Evolutionary conservation across 2,888 invertebrate genomes (phyloP), one percentile per base, ranked within the genome.

Genomic region (Cryptocephalus moraei): DNA sequence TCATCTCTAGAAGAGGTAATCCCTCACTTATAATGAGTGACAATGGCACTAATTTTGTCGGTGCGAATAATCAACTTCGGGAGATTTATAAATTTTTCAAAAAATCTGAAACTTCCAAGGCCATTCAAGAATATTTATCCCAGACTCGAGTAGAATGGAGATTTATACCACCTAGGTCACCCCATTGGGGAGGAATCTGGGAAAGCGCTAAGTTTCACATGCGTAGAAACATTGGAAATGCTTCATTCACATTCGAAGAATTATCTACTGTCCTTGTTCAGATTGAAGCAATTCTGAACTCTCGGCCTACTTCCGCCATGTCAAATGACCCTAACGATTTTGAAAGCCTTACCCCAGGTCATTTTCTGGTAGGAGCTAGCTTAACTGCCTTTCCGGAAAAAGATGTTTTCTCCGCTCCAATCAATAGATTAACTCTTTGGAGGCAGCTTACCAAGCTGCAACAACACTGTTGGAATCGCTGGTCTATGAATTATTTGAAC

Each of bases 251-350:
- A 3, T 45, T 32, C 10, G 45, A 45, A 40, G 40, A 45, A 11
- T 10, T 45, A 8, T 4, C 38, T 6, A 45, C 40, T 8, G 11
- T 40, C 9, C 11, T 40, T 8, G 9, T 11, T 10, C 45, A 45
- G 33, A 45, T 39, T 31, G 45, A 45, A 39, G 40, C 45, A 1
- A 40, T 31, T 9, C 9, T 45, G 9, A 45, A 38, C 31, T 44
- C 44, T 31, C 11, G 44, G 11, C 44, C 44, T n/a, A 31, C 39
- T 9, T 8, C 14, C 10, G 32, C 45, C 4, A 13, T 45, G n/a
- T 40, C 45, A 8, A 8, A 33, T 8, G 45, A 45, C 33, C 45
- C 45, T 8, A 40, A 33, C 22, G 45, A 45, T 8, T 32, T 31
- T 6, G 4, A 9, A 33, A 10, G 2, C 33, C 9, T n/a, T n/a